Evolutionary conservation across 2,888 invertebrate species (phyloP).

Genomic region (Andrena camellia): DNA sequence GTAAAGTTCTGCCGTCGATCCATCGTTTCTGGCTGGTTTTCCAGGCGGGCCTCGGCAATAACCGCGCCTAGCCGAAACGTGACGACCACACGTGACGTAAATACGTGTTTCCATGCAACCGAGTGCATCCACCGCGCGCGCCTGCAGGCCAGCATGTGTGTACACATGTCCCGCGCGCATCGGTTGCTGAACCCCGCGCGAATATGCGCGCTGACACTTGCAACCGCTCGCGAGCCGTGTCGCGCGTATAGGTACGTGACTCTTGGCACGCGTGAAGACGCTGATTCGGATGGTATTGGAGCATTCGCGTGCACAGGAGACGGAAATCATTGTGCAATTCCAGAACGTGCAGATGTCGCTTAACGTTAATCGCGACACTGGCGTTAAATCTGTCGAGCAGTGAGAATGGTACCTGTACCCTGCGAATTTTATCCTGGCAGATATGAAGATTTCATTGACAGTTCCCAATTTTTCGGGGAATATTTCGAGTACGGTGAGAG

Average conservation of each 20-base stretch:
- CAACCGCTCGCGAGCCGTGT: background rate
- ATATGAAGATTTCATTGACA: too few relatives aligned
- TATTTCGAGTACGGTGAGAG: too few relatives aligned
- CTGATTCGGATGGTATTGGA: too few relatives aligned
- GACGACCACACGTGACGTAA: slow-evolving; percentile 54
- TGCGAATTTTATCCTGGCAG: too few relatives aligned
- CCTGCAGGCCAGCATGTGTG: slow-evolving; percentile 13
- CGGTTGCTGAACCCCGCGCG: background rate
- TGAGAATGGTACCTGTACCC: too few relatives aligned
- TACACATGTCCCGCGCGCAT: slow-evolving; percentile 22
- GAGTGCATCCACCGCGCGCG: slow-evolving; percentile 30
- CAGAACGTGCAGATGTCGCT: background rate
- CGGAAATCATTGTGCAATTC: background rate
- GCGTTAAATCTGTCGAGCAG: too few relatives aligned
- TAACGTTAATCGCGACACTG: background rate
- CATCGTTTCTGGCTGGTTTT: slow-evolving; percentile 57
- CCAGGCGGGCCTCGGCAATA: slow-evolving; percentile 40
- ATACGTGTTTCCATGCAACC: slow-evolving; percentile 40
- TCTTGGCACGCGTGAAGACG: background rate
- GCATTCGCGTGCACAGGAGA: background rate
- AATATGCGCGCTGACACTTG: slow-evolving; percentile 4
- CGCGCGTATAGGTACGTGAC: background rate
- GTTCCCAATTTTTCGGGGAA: too few relatives aligned
- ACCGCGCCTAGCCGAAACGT: slow-evolving; percentile 51
- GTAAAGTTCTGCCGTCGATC: slow-evolving; percentile 45